phyloP scores from a whole-genome alignment of 2,888 invertebrate genomes.

The Eupithecia vulgata region DNA sequence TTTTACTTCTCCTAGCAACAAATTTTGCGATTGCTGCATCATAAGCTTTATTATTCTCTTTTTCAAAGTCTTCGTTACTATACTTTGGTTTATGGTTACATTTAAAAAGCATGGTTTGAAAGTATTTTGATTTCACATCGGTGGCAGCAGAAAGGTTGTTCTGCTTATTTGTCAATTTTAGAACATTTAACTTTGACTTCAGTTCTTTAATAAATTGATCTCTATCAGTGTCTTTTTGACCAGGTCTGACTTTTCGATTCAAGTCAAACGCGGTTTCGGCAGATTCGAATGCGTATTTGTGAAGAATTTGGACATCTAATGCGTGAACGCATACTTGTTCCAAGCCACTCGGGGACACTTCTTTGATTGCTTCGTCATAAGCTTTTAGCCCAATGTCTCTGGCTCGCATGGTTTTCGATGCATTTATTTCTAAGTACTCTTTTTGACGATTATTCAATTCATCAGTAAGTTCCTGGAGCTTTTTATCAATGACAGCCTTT shows the following conservation, averaged over 20 bases:
- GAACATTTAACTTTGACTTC: neutral
- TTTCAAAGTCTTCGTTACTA: conserved; percentile 4
- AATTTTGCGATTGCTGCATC: neutral
- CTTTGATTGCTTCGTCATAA: conserved; percentile 19
- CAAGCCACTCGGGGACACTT: neutral
- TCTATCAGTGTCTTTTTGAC: conserved; percentile 1
- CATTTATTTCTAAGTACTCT: conserved; percentile 24
- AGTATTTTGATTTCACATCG: neutral
- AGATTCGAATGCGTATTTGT: conserved; percentile 11
- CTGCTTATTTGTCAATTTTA: neutral
- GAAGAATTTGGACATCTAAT: conserved; percentile 10
- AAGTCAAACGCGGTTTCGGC: neutral
- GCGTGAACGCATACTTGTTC: conserved; percentile 25
- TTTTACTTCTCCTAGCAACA: neutral
- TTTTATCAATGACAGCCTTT: conserved; percentile 16
- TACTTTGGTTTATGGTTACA: conserved; percentile 9
- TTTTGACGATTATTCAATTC: conserved; percentile 18
- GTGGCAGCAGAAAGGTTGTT: neutral
- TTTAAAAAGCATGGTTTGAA: neutral
- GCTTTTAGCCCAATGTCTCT: conserved; percentile 16
- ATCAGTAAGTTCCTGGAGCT: conserved; percentile 24
- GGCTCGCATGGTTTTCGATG: conserved; percentile 22
- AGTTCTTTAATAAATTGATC: conserved; percentile 35
- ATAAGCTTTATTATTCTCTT: neutral
- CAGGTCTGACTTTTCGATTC: neutral